A percentile compares a stretch with the other conserved stretches of the same genome.
phyloP scores from a whole-genome alignment of 2,888 invertebrate species.

The Megamerina dolium region DNA sequence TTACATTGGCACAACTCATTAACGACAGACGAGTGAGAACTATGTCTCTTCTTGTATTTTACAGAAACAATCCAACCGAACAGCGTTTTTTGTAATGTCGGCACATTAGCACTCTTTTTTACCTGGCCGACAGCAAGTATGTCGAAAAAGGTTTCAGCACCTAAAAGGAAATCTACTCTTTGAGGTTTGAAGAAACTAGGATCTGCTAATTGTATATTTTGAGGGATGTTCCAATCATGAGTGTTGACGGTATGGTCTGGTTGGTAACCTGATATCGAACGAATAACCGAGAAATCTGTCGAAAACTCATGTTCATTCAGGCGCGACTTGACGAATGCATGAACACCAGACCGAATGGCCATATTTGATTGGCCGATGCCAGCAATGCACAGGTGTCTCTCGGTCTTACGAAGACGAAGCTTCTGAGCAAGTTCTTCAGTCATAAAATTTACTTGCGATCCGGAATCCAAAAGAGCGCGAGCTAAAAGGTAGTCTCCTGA shows the following conservation, averaged over 20 bases:
- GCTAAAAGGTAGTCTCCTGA: constrained; percentile 5
- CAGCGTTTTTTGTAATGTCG: constrained; percentile 10
- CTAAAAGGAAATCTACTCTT: too few relatives aligned
- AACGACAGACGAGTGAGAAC: not conserved
- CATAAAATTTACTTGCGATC: too few relatives aligned
- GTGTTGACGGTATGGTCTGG: constrained; percentile 5
- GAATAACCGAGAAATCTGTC: constrained; percentile 9
- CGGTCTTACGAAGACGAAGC: constrained; percentile 6
- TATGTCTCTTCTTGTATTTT: constrained; percentile 1
- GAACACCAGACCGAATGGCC: too few relatives aligned
- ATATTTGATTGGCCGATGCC: too few relatives aligned
- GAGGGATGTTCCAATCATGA: constrained; percentile 9
- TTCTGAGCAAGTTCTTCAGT: too few relatives aligned
- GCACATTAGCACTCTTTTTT: constrained; percentile 1
- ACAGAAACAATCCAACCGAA: constrained; percentile 15
- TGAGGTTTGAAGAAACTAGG: too few relatives aligned
- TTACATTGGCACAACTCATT: not conserved
- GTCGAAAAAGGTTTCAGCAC: constrained; percentile 10
- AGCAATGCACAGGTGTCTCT: constrained; percentile 4
- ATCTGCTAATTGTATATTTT: constrained; percentile 15
- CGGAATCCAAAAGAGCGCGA: constrained; percentile 10
- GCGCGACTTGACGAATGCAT: too few relatives aligned
- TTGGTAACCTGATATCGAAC: constrained; percentile 10
- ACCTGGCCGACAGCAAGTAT: constrained; percentile 9
- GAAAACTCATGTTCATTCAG: too few relatives aligned